Conservation (phyloP, 2,888 invertebrate species). For the Temnothorax ravouxi region DNA sequence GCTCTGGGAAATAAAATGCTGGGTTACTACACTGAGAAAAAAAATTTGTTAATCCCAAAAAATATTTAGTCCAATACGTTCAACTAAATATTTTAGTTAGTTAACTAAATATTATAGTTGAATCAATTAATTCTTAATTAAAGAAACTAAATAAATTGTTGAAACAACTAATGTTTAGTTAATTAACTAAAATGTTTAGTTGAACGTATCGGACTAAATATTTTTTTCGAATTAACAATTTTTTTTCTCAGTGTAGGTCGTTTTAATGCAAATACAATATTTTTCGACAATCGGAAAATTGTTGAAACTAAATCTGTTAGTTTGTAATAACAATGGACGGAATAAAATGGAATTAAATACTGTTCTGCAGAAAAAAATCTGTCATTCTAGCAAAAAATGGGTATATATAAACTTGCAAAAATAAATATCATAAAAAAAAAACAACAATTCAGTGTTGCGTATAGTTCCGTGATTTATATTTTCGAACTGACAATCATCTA, state of each 20-base stretch:
- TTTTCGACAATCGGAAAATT: not conserved
- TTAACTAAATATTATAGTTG: too few species aligned
- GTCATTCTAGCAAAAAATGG: not conserved
- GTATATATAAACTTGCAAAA: not conserved
- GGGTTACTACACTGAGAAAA: not conserved
- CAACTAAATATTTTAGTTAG: too few species aligned
- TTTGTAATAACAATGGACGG: not conserved
- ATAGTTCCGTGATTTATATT: not conserved
- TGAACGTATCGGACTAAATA: too few species aligned
- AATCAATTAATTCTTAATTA: too few species aligned
- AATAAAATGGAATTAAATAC: not conserved
- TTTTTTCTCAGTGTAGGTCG: not conserved
- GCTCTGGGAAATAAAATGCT: not conserved
- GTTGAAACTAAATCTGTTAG: not conserved
- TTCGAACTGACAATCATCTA: not conserved
- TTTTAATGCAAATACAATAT: not conserved
- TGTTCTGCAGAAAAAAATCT: not conserved
- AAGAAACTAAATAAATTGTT: too few species aligned
- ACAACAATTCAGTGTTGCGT: not conserved
- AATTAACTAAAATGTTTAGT: too few species aligned
- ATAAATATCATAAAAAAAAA: conserved; percentile 4
- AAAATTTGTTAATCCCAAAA: too few species aligned
- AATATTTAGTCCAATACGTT: too few species aligned
- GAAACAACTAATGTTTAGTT: too few species aligned
- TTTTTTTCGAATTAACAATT: too few species aligned